These are phyloP conservation scores for Lycocerus yunnanus DNA, from an alignment of 2,888 invertebrate genomes.

Conservation along the genomic window DNA sequence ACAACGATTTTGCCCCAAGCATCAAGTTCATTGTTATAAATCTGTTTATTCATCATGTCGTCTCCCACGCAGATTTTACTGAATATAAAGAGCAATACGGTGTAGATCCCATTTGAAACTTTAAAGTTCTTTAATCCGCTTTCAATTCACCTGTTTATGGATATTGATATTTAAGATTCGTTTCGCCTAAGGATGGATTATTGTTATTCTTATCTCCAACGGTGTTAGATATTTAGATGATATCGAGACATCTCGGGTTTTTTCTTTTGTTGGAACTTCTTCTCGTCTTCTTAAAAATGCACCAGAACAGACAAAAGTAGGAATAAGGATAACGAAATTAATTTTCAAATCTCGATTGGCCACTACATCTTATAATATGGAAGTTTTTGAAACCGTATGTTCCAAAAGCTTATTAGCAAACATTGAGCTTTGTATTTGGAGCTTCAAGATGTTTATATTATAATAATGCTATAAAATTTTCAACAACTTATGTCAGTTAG, in stretches of 20 bases:
- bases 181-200: not conserved
- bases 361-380: too few relatives aligned
- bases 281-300: not conserved
- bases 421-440: not conserved
- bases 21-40: constrained; percentile 38
- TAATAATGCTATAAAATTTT: constrained; percentile 12
- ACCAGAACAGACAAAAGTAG: not conserved
- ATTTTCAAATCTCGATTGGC: too few relatives aligned
- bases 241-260: not conserved
- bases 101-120: constrained; percentile 7
- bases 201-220: not conserved
- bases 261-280: not conserved
- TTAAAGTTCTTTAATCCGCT: constrained; percentile 34
- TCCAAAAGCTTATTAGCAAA: not conserved
- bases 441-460: constrained; percentile 9
- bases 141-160: constrained; percentile 33
- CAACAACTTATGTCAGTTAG: constrained; percentile 37
- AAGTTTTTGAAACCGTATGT: too few relatives aligned
- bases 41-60: constrained; percentile 51
- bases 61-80: constrained; percentile 52
- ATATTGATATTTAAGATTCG: not conserved
- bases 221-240: not conserved
- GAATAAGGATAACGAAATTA: too few relatives aligned
- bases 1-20: constrained; percentile 18
- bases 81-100: constrained; percentile 38